phyloP scores from a whole-genome alignment of 2,113 vertebrate genomes.

The Nothobranchius kuhntae region DNA sequence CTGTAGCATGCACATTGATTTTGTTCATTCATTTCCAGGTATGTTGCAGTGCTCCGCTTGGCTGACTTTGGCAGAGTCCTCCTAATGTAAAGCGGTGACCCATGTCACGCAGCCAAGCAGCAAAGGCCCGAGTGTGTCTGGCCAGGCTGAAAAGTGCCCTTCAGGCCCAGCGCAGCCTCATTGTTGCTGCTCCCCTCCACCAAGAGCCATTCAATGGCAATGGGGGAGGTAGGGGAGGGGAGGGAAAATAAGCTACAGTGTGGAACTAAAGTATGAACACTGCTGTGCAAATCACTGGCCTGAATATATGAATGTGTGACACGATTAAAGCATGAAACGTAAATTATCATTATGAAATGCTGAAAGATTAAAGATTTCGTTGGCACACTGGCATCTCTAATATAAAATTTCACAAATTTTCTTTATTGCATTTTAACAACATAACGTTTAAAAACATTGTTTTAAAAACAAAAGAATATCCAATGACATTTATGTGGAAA shows the following conservation, averaged over 20 bases:
- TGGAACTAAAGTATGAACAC: conserved; percentile 43
- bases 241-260: conserved; percentile 13
- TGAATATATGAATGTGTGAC: conserved; percentile 24
- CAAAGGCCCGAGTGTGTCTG: conserved; percentile 72
- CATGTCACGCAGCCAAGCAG: conserved; percentile 77
- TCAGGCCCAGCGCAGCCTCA: conserved; percentile 72
- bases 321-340: conserved; percentile 5
- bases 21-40: conserved; percentile 61
- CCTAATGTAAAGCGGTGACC: conserved; percentile 80
- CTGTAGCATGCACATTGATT: conserved; percentile 21
- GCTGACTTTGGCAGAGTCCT: conserved; percentile 69
- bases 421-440: no score
- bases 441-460: no score
- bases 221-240: conserved; percentile 22
- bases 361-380: no score
- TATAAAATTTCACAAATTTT: no score
- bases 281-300: conserved; percentile 26
- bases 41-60: conserved; percentile 60
- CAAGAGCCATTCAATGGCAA: conserved; percentile 48
- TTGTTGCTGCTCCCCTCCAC: conserved; percentile 55
- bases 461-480: no score
- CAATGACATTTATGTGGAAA: no score
- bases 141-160: conserved; percentile 80
- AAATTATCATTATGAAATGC: neutral
- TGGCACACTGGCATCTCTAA: neutral